Evolutionary conservation across 2,797 vertebrate species (phyloP).

Genomic region (Merluccius polli): DNA sequence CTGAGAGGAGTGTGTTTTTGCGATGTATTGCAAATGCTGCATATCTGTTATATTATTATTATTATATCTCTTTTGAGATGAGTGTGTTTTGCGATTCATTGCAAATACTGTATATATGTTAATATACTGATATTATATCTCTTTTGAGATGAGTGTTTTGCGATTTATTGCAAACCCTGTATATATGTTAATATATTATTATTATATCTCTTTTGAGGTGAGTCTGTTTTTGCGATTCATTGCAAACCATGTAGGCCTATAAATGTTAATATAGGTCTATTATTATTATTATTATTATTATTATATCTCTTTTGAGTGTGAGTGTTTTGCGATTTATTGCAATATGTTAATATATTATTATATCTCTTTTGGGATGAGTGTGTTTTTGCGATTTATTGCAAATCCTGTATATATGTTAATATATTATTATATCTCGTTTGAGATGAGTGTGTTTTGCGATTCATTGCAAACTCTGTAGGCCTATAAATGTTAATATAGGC

Average conservation of each 20-base stretch:
- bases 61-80: not conserved
- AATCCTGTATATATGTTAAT: conserved; percentile 27
- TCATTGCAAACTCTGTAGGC: too few relatives aligned
- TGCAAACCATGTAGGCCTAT: too few relatives aligned
- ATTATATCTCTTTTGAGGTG: too few relatives aligned
- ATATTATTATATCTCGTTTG: not conserved
- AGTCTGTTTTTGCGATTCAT: too few relatives aligned
- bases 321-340: conserved; percentile 56
- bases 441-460: conserved; percentile 29
- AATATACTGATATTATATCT: conserved; percentile 8
- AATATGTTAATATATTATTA: conserved; percentile 11
- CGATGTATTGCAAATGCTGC: conserved; percentile 51
- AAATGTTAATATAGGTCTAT: too few relatives aligned
- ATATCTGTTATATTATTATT: not conserved
- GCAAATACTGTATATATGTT: too few relatives aligned
- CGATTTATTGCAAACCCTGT: too few relatives aligned
- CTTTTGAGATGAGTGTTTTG: too few relatives aligned
- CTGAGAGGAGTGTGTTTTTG: conserved; percentile 36
- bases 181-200: conserved; percentile 37
- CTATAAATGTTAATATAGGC: too few relatives aligned
- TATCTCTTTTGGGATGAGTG: not conserved
- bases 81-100: conserved; percentile 34
- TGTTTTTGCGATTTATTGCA: conserved; percentile 57
- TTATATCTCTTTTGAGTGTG: conserved; percentile 60
- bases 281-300: too few relatives aligned